Base-by-base conservation (phyloP, 2,797 vertebrate species). In the Prionace glauca region DNA sequence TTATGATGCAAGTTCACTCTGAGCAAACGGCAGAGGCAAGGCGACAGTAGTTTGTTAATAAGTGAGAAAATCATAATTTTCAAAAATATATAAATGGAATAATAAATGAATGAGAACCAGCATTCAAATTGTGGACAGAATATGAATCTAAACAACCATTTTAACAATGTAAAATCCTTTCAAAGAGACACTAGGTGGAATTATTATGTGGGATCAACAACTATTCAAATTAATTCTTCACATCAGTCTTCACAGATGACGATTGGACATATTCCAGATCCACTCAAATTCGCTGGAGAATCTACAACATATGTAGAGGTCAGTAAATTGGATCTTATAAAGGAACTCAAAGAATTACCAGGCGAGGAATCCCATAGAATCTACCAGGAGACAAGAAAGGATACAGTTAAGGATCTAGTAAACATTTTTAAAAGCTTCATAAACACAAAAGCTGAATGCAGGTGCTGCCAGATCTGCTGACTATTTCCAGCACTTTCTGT, bases 211-310 rank as follows among this genome's bases (percentile, higher is more conserved):
- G 8, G 65, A 24, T 69, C 65, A 69, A 36, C 91, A 93, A n/a
- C n/a, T 93, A 65, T 93, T 93, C 22, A 71, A 69, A 14, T 93
- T 93, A 93, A 93, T 93, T 93, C 91, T 69, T 93, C 65, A 67
- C 91, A 93, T 67, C 91, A 93, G n/a, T 93, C 20, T 71, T 93
- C 91, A 93, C 65, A 93, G 36, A 93, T 93, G 65, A 92, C 36
- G 90, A 67, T n/a, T 65, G 62, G 26, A 67, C 60, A 69, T 93
- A 67, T 56, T 56, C n/a, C 65, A 65, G 62, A 93, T 93, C 91
- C 91, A 91, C 5, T 91, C 50, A 91, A 91, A 91, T 62, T 91
- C 12, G 88, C 29, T 91, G 62, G 88, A 69, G 91, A 93, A 93
- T 93, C 65, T 69, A n/a, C 71, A 93, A 69, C 91, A 93, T 69